Evolutionary conservation across 2,797 vertebrate species (phyloP).

Genomic region (Pteropus rufus): DNA sequence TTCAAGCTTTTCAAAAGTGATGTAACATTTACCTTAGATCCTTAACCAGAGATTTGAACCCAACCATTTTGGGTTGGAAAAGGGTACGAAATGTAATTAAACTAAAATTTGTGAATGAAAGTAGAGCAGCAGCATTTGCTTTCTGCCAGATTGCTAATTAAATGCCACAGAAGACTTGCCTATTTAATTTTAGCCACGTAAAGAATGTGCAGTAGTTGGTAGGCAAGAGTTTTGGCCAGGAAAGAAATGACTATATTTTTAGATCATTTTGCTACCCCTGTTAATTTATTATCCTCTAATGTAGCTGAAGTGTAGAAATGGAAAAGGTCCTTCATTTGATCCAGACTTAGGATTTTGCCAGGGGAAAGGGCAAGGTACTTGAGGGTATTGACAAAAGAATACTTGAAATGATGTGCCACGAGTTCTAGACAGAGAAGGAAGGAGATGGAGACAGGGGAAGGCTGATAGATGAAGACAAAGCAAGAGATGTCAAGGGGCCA

Average conservation of each 20-base stretch:
- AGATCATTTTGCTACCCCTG: slow-evolving; percentile 57
- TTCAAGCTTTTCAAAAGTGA: slow-evolving; percentile 58
- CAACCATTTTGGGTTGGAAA: slow-evolving; percentile 66
- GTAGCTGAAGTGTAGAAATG: slow-evolving; percentile 52
- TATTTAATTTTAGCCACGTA: slow-evolving; percentile 75
- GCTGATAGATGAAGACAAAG: slow-evolving; percentile 6
- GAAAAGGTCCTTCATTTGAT: slow-evolving; percentile 36
- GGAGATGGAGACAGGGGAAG: neutral
- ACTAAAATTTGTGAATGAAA: slow-evolving; percentile 76
- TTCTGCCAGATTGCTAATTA: slow-evolving; percentile 76
- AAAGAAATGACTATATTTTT: slow-evolving; percentile 62
- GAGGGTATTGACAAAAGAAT: neutral
- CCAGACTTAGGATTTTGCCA: slow-evolving; percentile 14
- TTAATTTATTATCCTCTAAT: slow-evolving; percentile 63
- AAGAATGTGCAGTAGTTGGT: slow-evolving; percentile 71
- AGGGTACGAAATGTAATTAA: slow-evolving; percentile 67
- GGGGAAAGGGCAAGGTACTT: slow-evolving; percentile 33
- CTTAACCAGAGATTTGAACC: slow-evolving; percentile 63
- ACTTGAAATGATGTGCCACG: neutral
- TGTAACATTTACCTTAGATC: slow-evolving; percentile 60
- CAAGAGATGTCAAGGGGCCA: neutral
- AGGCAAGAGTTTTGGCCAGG: slow-evolving; percentile 71
- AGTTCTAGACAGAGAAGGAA: slow-evolving; percentile 27
- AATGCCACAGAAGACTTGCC: slow-evolving; percentile 71
- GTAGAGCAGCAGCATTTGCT: slow-evolving; percentile 67